Base-by-base conservation (phyloP, 2,888 invertebrate species). In the Orchesella flavescens region DNA sequence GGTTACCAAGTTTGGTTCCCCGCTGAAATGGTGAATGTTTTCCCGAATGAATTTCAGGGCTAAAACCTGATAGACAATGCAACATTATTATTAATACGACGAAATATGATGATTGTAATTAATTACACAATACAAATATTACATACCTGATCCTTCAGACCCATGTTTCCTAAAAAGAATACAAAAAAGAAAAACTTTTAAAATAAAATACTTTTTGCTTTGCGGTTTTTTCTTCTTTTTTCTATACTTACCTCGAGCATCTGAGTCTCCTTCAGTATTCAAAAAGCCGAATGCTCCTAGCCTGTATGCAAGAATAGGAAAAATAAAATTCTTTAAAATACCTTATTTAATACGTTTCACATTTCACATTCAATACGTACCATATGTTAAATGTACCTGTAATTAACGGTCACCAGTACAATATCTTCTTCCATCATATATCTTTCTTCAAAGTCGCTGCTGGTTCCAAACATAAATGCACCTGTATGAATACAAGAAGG, bases 391-490 rank as follows among this genome's bases (percentile, higher is more conserved):
- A 9, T 49, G 3, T 10, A 49, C 49, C 49, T 12, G 61, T 85
- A 87, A 43, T 86, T 85, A 12, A 87, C 69, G 0, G 87, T 87
- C 17, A 88, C 87, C 0, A 88, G 72, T 9, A 88, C 83, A 5
- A 88, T 86, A 23, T 87, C 75, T 57, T 87, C 86, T 61, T 88
- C 88, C 87, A 88, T 88, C n/a, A 87, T 79, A 71, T 88, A 88
- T 73, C 84, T 86, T 13, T 83, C 87, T 19, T 86, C 84, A 68
- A 87, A 88, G 44, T 87, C 87, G 10, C 75, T 55, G 23, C 82
- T 86, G 15, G 85, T 84, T 1, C 87, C 87, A 59, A 86, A 85
- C 87, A 86, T 87, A 49, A 88, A 88, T 10, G 87, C 86, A 23
- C 88, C 87, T 84, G 23, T n/a, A n/a, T n/a, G n/a, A n/a, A n/a